phyloP scores from a whole-genome alignment of 2,113 vertebrate genomes.

The Mungos mungo region DNA sequence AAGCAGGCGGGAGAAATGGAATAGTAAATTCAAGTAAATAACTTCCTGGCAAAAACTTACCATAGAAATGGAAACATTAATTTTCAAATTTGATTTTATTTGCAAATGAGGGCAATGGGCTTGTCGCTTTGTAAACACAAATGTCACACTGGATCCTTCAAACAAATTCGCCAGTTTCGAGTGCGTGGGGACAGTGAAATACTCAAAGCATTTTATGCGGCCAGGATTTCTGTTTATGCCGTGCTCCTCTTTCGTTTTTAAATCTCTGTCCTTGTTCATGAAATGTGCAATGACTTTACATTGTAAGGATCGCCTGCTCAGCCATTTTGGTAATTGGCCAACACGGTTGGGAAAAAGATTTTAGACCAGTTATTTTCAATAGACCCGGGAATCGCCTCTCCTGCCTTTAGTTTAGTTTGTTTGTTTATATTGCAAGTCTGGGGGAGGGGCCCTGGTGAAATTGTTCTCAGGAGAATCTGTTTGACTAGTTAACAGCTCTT shows the following conservation, averaged over 20 bases:
- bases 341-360: conserved; percentile 35
- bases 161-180: conserved; percentile 35
- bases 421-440: conserved; percentile 30
- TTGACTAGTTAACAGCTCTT: conserved; percentile 46
- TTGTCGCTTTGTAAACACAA: conserved; percentile 51
- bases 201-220: neutral
- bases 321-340: conserved; percentile 40
- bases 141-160: conserved; percentile 21
- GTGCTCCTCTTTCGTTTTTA: conserved; percentile 28
- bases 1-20: conserved; percentile 71
- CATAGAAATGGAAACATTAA: conserved; percentile 21
- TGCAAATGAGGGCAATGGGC: conserved; percentile 22
- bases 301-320: conserved; percentile 6
- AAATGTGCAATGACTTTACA: neutral
- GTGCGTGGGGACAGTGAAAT: neutral
- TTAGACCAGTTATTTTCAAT: conserved; percentile 31
- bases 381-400: neutral
- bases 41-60: conserved; percentile 53
- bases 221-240: neutral
- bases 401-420: neutral
- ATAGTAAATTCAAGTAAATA: conserved; percentile 63
- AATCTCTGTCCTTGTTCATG: neutral
- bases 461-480: neutral
- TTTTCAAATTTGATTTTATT: conserved; percentile 63
- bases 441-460: neutral